Conservation (phyloP, 2,797 vertebrate species). For the Pangasius krempfi region DNA sequence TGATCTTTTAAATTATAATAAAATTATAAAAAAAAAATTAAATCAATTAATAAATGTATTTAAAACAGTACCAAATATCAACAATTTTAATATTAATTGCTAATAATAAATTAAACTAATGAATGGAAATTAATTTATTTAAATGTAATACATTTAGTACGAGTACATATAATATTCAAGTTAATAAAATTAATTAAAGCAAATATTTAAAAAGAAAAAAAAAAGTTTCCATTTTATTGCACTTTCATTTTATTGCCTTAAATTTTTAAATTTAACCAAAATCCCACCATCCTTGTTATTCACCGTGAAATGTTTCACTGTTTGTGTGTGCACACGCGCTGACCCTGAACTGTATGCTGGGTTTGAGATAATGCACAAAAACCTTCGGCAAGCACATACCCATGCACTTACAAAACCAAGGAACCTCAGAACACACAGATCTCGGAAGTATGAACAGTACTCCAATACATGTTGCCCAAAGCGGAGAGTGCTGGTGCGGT, state of each 20-base stretch:
- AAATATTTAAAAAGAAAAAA: background rate
- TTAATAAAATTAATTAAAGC: background rate
- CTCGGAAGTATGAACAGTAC: background rate
- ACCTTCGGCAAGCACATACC: conserved; percentile 44
- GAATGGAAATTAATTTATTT: too few species aligned
- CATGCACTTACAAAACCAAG: conserved; percentile 56
- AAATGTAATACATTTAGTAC: background rate
- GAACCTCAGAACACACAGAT: conserved; percentile 53
- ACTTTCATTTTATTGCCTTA: background rate
- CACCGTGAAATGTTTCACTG: conserved; percentile 19
- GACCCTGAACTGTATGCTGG: background rate
- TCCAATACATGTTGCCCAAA: background rate
- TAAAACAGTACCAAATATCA: background rate
- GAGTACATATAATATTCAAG: background rate
- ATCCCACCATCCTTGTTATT: conserved; percentile 49
- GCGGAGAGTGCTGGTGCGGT: background rate
- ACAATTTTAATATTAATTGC: background rate
- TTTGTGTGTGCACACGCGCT: background rate
- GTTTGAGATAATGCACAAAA: conserved; percentile 40
- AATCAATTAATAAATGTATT: background rate
- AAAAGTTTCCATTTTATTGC: background rate
- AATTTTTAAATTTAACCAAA: background rate
- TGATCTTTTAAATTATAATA: too few species aligned
- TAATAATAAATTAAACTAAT: background rate
- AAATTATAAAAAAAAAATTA: too few species aligned